Conservation (phyloP, 2,113 vertebrate species). For the Campylomormyrus numenius region DNA sequence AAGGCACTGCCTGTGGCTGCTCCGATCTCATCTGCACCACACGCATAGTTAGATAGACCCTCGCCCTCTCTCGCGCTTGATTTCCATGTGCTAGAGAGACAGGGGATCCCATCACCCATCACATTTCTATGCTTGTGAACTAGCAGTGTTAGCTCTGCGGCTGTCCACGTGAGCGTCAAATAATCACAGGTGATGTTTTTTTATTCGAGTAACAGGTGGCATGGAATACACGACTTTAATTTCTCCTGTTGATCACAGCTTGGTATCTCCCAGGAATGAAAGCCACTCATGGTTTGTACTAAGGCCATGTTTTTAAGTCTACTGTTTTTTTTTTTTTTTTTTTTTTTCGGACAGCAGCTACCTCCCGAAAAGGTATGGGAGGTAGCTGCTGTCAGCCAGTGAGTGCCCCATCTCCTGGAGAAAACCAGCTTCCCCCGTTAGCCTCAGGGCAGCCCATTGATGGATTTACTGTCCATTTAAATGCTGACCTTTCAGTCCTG, state of each 20-base stretch:
- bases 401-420: neutral
- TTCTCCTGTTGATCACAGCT: neutral
- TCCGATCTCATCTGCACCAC: neutral
- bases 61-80: neutral
- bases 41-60: neutral
- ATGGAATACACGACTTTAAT: neutral
- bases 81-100: neutral
- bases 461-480: conserved; percentile 15
- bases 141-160: neutral
- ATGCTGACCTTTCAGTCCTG: conserved; percentile 16
- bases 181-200: neutral
- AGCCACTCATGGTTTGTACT: neutral
- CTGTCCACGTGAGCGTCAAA: neutral
- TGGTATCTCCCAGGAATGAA: neutral
- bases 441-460: neutral
- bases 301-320: neutral
- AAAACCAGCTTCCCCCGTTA: neutral
- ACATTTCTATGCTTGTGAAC: neutral
- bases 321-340: neutral
- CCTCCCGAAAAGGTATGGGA: neutral
- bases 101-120: neutral
- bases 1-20: neutral
- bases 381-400: neutral
- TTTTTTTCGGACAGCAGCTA: neutral
- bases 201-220: neutral